These are phyloP conservation scores for Podotricha telesiphe DNA, from an alignment of 2,888 invertebrate species.

Conservation along the genomic window DNA sequence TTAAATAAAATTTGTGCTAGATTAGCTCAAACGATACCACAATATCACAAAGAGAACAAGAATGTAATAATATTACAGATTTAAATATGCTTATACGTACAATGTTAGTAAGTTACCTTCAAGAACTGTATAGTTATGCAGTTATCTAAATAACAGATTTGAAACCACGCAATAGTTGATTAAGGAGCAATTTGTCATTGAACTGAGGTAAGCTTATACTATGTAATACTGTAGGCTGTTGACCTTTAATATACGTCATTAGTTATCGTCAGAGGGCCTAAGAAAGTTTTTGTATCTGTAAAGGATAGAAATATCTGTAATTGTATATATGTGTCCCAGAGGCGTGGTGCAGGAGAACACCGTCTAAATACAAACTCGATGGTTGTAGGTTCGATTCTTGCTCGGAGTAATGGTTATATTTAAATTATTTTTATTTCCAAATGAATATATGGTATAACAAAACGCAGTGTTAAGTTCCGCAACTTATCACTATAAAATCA, in stretches of 20 bases:
- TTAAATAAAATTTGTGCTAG: too few species aligned
- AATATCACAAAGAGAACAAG: too few species aligned
- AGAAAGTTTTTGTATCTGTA: constrained; percentile 24
- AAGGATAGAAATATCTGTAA: neutral
- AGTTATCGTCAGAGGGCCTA: constrained; percentile 36
- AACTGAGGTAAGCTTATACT: constrained; percentile 33
- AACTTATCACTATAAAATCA: too few species aligned
- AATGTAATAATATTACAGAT: neutral
- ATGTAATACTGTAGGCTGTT: constrained; percentile 38
- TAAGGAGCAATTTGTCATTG: constrained; percentile 55
- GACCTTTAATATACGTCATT: constrained; percentile 42
- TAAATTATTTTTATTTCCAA: too few species aligned
- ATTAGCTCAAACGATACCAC: too few species aligned
- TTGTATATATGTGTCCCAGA: neutral
- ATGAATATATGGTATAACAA: too few species aligned
- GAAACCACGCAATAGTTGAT: constrained; percentile 64
- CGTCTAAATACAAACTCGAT: too few species aligned
- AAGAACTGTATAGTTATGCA: neutral
- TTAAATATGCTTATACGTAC: neutral
- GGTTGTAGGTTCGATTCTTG: too few species aligned
- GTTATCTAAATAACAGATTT: constrained; percentile 30
- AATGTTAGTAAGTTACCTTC: neutral
- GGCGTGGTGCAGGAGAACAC: neutral
- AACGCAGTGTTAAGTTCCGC: too few species aligned
- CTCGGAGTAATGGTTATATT: too few species aligned